Evolutionary conservation across 2,888 invertebrate species (phyloP).

Genomic region (Lithophane ornitopus): DNA sequence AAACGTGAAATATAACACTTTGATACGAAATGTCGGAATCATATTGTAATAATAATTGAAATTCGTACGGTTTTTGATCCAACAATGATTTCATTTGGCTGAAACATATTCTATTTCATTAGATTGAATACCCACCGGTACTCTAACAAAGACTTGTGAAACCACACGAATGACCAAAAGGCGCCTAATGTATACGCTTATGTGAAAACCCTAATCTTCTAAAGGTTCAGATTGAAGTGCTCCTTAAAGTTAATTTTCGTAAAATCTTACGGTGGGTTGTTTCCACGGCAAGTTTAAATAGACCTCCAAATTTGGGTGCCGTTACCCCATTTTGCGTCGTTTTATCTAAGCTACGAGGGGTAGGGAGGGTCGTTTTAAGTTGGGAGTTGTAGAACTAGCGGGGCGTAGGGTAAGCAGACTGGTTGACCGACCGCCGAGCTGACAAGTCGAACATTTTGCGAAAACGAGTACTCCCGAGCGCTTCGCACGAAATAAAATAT

Average conservation of each 20-base stretch:
- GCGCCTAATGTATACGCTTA: constrained; percentile 75
- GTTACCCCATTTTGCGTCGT: constrained; percentile 37
- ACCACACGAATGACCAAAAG: constrained; percentile 77
- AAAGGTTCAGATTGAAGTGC: constrained; percentile 86
- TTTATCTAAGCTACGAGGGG: constrained; percentile 54
- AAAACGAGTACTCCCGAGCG: constrained; percentile 79
- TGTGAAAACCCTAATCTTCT: constrained; percentile 83
- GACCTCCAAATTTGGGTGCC: constrained; percentile 65
- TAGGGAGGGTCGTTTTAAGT: constrained; percentile 69
- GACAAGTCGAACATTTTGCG: constrained; percentile 76
- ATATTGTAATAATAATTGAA: constrained; percentile 62
- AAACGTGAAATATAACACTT: constrained; percentile 35
- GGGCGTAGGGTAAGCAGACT: constrained; percentile 70
- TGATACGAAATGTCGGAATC: constrained; percentile 31
- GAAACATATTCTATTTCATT: constrained; percentile 45
- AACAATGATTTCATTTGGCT: constrained; percentile 55
- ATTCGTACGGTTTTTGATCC: constrained; percentile 50
- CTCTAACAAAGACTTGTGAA: constrained; percentile 67
- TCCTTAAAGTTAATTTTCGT: constrained; percentile 89
- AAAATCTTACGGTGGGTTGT: constrained; percentile 86
- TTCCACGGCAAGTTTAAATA: constrained; percentile 66
- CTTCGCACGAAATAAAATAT: constrained; percentile 86
- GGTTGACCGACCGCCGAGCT: constrained; percentile 70
- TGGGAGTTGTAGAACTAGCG: constrained; percentile 75
- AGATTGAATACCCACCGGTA: constrained; percentile 47